Evolutionary conservation across 2,797 vertebrate species (phyloP).

Genomic region (Selene dorsalis): DNA sequence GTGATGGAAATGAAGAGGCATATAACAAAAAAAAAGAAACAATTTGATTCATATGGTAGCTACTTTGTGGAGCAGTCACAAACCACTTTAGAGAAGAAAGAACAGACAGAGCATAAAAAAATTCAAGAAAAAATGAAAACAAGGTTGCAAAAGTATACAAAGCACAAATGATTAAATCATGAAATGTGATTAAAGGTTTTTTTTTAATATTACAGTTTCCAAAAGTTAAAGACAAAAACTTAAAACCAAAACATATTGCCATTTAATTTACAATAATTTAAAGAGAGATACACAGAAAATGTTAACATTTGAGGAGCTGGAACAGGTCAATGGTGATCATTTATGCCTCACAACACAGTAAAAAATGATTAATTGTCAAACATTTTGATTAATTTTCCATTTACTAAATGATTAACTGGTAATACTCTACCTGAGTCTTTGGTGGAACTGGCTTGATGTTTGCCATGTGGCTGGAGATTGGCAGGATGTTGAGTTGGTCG

Average conservation of each 20-base stretch:
- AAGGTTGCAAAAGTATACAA: background rate
- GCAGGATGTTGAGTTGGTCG: slow-evolving; percentile 95
- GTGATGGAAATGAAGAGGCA: slow-evolving; percentile 7
- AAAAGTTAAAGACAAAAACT: background rate
- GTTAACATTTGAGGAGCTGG: background rate
- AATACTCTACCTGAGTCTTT: slow-evolving; percentile 86
- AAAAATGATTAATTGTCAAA: background rate
- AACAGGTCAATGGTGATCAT: background rate
- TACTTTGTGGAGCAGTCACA: background rate
- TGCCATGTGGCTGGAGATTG: slow-evolving; percentile 91
- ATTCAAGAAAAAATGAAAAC: background rate
- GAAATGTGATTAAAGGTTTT: background rate
- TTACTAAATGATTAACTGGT: background rate
- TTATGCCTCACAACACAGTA: background rate
- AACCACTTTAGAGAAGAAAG: background rate
- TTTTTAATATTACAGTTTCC: background rate
- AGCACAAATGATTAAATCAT: background rate
- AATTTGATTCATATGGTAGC: too few species aligned
- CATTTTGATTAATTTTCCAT: background rate
- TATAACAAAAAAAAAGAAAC: background rate
- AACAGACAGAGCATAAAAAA: background rate
- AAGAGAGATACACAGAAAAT: background rate
- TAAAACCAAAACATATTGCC: background rate
- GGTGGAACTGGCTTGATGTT: slow-evolving; percentile 91
- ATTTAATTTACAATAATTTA: background rate